Percentiles rank a stretch among this genome's conserved stretches.
Conservation (phyloP, 2,888 invertebrate species). For the Pachydiplax longipennis region DNA sequence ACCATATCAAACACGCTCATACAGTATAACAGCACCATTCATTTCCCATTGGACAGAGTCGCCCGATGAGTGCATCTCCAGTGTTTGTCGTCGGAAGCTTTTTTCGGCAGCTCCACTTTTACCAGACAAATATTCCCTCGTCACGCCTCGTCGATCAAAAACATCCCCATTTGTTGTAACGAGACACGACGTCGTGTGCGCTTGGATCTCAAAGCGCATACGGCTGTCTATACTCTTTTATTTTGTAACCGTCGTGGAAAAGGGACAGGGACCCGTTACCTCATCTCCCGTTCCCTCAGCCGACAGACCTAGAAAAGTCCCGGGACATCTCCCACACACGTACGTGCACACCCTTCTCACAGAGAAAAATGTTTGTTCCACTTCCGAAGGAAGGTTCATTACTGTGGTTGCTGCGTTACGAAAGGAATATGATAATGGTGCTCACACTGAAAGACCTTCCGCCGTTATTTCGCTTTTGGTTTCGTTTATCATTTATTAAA, state of each 20-base stretch:
- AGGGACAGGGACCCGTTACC: neutral
- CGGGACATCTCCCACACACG: neutral
- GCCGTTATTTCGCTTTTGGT: neutral
- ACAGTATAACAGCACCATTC: too few species aligned
- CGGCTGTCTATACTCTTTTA: neutral
- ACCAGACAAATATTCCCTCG: neutral
- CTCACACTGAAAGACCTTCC: neutral
- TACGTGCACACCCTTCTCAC: neutral
- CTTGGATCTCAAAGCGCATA: neutral
- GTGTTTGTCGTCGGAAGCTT: too few species aligned
- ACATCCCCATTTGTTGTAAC: neutral
- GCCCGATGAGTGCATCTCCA: too few species aligned
- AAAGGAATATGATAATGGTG: neutral
- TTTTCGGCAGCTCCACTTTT: neutral
- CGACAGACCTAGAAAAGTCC: neutral
- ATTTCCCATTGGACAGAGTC: too few species aligned
- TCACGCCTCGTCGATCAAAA: neutral
- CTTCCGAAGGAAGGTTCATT: neutral
- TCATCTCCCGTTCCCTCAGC: neutral
- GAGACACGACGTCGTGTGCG: neutral
- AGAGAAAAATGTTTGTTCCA: neutral
- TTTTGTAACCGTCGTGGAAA: neutral
- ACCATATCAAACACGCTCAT: too few species aligned
- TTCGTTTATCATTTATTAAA: too few species aligned
- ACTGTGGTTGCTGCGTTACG: neutral